These are phyloP conservation scores for Tetraodon nigroviridis DNA, from an alignment of 2,113 vertebrate species.

Conservation along the genomic window DNA sequence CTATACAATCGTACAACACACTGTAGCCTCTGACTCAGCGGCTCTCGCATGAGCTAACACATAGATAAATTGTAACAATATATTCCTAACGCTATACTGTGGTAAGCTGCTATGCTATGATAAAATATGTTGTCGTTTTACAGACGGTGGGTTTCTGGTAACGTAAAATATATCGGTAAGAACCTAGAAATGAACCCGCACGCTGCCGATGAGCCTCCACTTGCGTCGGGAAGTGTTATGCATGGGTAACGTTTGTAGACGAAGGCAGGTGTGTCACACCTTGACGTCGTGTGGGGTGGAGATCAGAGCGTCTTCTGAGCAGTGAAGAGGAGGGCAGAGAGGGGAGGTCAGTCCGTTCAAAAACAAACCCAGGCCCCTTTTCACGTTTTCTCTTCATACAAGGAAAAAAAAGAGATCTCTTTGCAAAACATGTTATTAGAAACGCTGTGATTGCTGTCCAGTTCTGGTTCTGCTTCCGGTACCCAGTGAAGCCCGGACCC, in stretches of 20 bases:
- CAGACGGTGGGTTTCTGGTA: constrained; percentile 36
- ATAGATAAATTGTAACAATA: constrained; percentile 59
- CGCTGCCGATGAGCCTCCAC: constrained; percentile 31
- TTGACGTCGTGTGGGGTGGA: constrained; percentile 23
- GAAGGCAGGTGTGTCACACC: constrained; percentile 36
- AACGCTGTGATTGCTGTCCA: constrained; percentile 61
- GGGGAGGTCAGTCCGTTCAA: constrained; percentile 42
- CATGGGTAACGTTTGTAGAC: constrained; percentile 26
- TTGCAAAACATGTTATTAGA: constrained; percentile 64
- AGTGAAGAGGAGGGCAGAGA: constrained; percentile 45
- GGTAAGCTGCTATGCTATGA: constrained; percentile 60
- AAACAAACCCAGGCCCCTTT: constrained; percentile 34
- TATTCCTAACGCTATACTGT: constrained; percentile 58
- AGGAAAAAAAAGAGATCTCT: constrained; percentile 56
- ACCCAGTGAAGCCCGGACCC: constrained; percentile 41
- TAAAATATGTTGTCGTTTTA: constrained; percentile 50
- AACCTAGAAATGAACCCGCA: constrained; percentile 25
- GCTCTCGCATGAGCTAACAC: constrained; percentile 47
- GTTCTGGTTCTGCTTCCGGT: constrained; percentile 50
- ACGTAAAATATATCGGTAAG: constrained; percentile 29
- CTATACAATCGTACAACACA: constrained; percentile 64
- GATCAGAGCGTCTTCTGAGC: constrained; percentile 36
- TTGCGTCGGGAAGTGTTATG: constrained; percentile 30
- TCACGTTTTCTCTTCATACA: constrained; percentile 36
- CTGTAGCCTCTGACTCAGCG: constrained; percentile 37